Percentiles rank a stretch among this genome's conserved stretches.
phyloP scores from a whole-genome alignment of 2,888 invertebrate species.

The Antitype chi region DNA sequence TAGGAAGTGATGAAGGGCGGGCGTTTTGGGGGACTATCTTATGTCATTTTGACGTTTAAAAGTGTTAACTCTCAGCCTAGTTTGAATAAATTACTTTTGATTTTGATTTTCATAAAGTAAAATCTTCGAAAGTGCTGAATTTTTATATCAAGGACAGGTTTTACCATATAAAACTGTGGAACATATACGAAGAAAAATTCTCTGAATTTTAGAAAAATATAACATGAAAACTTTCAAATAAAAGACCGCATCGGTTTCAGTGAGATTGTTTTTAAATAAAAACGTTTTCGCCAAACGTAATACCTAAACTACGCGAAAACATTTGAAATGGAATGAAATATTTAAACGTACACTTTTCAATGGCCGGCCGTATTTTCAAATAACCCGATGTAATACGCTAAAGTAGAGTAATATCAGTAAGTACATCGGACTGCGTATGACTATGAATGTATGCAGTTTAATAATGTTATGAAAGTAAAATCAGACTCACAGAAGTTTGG shows the following conservation, averaged over 20 bases:
- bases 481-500: slow-evolving; percentile 65
- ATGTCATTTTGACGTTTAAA: too few species aligned
- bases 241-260: slow-evolving; percentile 22
- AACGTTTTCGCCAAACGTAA: slow-evolving; percentile 37
- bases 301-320: slow-evolving; percentile 37
- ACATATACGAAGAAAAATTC: neutral
- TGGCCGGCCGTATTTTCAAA: slow-evolving; percentile 68
- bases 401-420: slow-evolving; percentile 76
- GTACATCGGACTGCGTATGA: slow-evolving; percentile 64
- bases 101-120: neutral
- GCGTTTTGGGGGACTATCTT: too few species aligned
- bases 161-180: slow-evolving; percentile 25
- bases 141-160: neutral
- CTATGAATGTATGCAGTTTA: slow-evolving; percentile 72
- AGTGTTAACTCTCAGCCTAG: too few species aligned
- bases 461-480: slow-evolving; percentile 74
- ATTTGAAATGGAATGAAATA: slow-evolving; percentile 62
- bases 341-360: slow-evolving; percentile 64
- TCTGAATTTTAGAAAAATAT: slow-evolving; percentile 19
- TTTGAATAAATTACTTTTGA: too few species aligned
- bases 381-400: slow-evolving; percentile 74
- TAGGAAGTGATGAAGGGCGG: too few species aligned
- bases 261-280: slow-evolving; percentile 52
- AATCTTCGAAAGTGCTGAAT: neutral
- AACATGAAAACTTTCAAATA: slow-evolving; percentile 31